Conservation (phyloP, 2,888 invertebrate genomes). For the Cryptosula pallasiana region DNA sequence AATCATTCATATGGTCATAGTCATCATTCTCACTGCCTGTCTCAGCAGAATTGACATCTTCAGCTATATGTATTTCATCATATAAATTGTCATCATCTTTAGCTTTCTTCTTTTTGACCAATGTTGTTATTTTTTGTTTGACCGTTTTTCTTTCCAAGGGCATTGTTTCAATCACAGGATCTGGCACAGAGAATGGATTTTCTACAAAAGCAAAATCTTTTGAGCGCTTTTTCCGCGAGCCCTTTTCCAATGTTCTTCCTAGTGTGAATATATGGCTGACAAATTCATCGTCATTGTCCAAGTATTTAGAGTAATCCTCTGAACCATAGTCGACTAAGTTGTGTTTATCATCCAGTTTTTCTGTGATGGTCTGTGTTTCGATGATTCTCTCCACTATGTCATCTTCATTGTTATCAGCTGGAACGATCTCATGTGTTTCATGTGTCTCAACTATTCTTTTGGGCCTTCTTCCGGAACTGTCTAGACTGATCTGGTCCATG, state of each 20-base stretch:
- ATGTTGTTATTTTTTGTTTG: conserved; percentile 23
- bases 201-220: conserved; percentile 24
- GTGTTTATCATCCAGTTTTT: conserved; percentile 13
- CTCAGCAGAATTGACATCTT: not conserved
- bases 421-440: conserved; percentile 23
- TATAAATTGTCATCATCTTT: conserved; percentile 1
- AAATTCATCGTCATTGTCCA: conserved; percentile 22
- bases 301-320: conserved; percentile 21
- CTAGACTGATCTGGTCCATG: conserved; percentile 10
- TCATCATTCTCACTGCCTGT: conserved; percentile 8
- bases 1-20: not conserved
- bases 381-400: conserved; percentile 19
- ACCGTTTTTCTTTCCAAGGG: conserved; percentile 22
- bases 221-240: not conserved
- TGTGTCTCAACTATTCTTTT: conserved; percentile 21
- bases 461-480: not conserved
- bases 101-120: conserved; percentile 17
- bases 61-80: not conserved
- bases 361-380: conserved; percentile 24
- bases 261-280: conserved; percentile 23
- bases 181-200: conserved; percentile 16
- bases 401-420: conserved; percentile 11
- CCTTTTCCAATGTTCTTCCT: conserved; percentile 15
- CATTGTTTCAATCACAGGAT: conserved; percentile 21
- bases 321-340: not conserved